Conservation (phyloP, 2,113 vertebrate genomes). For the Serinus canaria region DNA sequence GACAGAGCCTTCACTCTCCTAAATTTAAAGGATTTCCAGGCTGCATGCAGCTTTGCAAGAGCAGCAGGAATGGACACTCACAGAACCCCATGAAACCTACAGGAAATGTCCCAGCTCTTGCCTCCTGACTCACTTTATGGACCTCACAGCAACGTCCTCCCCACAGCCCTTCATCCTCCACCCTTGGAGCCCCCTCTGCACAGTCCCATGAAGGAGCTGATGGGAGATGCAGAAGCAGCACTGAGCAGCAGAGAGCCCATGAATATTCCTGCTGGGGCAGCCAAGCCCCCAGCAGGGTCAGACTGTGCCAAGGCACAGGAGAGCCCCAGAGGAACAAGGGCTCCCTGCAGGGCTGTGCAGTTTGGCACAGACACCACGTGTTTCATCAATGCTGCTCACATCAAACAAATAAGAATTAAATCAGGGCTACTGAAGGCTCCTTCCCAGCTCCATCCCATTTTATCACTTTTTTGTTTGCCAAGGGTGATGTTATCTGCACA, state of each 20-base stretch:
- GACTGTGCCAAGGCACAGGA: neutral
- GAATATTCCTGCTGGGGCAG: neutral
- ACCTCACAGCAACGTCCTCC: neutral
- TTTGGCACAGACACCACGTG: neutral
- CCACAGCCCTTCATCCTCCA: neutral
- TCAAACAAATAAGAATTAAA: neutral
- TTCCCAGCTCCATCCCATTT: neutral
- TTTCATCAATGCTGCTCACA: neutral
- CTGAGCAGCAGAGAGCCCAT: neutral
- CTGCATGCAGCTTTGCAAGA: neutral
- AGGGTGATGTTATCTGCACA: neutral
- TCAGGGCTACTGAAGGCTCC: neutral
- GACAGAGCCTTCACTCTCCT: neutral
- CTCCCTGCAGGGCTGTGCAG: neutral
- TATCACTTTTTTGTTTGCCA: neutral
- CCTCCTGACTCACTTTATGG: neutral
- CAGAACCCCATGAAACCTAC: neutral
- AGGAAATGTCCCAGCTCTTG: neutral
- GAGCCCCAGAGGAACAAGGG: neutral
- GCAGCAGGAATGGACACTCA: neutral
- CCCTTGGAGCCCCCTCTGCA: rapidly evolving
- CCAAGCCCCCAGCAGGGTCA: neutral
- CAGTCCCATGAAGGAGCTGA: neutral
- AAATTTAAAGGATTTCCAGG: neutral
- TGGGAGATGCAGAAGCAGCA: neutral